Percentiles rank a stretch among this genome's conserved stretches.
These are phyloP conservation scores for Andrena fulva DNA, from an alignment of 2,888 invertebrate genomes.

Conservation along the genomic window DNA sequence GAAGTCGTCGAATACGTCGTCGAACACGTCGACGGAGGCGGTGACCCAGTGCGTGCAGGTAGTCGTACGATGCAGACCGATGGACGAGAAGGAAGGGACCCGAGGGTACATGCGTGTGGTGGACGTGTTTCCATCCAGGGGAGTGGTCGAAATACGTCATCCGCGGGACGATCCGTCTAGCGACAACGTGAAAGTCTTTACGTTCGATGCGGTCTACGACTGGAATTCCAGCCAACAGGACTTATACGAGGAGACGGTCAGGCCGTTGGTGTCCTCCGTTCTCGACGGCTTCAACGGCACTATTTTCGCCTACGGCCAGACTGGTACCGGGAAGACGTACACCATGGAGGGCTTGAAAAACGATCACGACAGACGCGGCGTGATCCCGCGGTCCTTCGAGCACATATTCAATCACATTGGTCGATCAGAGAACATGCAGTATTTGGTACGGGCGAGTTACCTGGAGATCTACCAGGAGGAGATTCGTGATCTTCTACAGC, in stretches of 20 bases:
- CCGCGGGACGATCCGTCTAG: conserved; percentile 89
- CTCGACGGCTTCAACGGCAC: conserved; percentile 99
- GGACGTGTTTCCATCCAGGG: conserved; percentile 93
- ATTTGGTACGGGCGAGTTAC: conserved; percentile 98
- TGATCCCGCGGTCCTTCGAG: conserved; percentile 98
- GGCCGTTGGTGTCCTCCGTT: conserved; percentile 97
- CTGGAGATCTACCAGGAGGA: conserved; percentile 98
- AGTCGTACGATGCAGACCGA: conserved; percentile 97
- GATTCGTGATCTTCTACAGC: conserved; percentile 89
- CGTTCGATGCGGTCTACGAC: conserved; percentile 99
- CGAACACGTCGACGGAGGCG: conserved; percentile 60
- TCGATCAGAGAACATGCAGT: conserved; percentile 96
- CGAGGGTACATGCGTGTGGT: conserved; percentile 93
- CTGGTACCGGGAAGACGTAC: conserved; percentile 96
- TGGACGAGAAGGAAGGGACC: conserved; percentile 93
- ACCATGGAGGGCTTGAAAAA: conserved; percentile 91
- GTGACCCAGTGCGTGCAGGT: conserved; percentile 94
- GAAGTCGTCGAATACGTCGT: conserved; percentile 68
- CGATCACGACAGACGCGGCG: conserved; percentile 91
- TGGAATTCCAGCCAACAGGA: conserved; percentile 95
- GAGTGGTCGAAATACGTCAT: conserved; percentile 96
- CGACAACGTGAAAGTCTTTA: conserved; percentile 96
- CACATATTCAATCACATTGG: conserved; percentile 98
- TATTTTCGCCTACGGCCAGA: conserved; percentile 99
- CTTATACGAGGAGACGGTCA: conserved; percentile 98